Base-by-base conservation (phyloP, 2,888 invertebrate species). In the Aradus depressus region DNA sequence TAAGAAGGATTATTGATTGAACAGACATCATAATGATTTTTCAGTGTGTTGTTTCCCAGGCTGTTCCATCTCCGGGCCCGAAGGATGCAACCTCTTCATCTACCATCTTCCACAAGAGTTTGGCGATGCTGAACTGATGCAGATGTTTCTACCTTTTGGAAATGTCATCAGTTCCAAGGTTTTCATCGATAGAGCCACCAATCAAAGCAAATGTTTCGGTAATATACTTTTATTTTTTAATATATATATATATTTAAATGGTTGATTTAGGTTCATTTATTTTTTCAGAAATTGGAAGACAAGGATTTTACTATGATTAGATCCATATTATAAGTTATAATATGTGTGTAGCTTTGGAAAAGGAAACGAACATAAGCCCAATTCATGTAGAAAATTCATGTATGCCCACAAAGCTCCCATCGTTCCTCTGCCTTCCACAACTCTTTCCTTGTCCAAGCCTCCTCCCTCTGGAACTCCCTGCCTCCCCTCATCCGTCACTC, bases 121-220 rank as follows among this genome's bases (percentile, higher is more conserved):
- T 69, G 97, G 97, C 53, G 98, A 98, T 71, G 84, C 87, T 58
- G 98, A 98, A 73, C 81, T 98, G 68, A 96, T 96, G 84, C 96
- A 97, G 77, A 97, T 98, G 97, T 98, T 98, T 75, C 79, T 96
- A 70, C 96, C 97, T 59, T 98, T 98, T 71, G 98, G 98, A 65
- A 95, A 91, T 72, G 96, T 98, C 68, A 96, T 98, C 75, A 95
- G 93, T 75, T 96, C 97, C 72, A 98, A 98, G 79, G 98, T 98
- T 64, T 98, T 98, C 77, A 96, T 98, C 70, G 98, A 98, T 74
- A 84, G 97, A 65, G 97, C 96, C 70, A 98, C 97, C 67, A 97
- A 97, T 74, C 97, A 98, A 77, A 96, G 96, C 81, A 98, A 98
- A 80, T 98, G 97, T 77, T 98, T 98, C 74, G 97, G 97, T 97